Base-by-base conservation (phyloP, 2,113 vertebrate genomes). In the Poeciliopsis turrubarensis region DNA sequence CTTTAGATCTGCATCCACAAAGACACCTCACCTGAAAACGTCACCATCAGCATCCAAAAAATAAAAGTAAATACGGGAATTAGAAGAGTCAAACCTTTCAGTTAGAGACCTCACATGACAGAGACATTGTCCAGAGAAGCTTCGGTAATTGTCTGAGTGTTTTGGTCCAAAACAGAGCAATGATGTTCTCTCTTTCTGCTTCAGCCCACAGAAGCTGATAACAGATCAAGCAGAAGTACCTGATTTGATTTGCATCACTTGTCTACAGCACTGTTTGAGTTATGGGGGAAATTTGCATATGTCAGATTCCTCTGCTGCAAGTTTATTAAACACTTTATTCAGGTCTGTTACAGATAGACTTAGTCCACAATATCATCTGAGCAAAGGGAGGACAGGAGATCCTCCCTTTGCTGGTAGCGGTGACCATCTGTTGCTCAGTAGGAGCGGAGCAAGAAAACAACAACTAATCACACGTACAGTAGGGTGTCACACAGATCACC, bases 361-460 rank as follows among this genome's bases (percentile, higher is more conserved):
- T 29, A 29, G 66, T 47, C 34, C 47, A 72, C 62, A 51, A 26
- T 70, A 62, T 22, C 68, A 65, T 70, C 44, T 47, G 14, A n/a
- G 34, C 65, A 79, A 72, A 19, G 32, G 26, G 47, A 66, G 67
- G 73, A 86, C 26, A 66, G 75, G 12, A 81, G 51, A 29, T 66
- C 83, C 75, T 83, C 77, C 10, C 34, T 37, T 11, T 37, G 34
- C 10, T 83, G 57, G 65, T 72, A 60, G 79, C 72, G 75, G 80
- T 27, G 78, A 89, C 92, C 92, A 91, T 92, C 91, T 93, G 91
- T 75, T 80, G 25, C 76, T 70, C 73, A 44, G 26, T 37, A 70
- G 64, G 70, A 81, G 26, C 63, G 1, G 0, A 70, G 77, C 84
- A 75, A 78, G 60, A 72, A 30, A 61, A 73, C 72, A 78, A 80